Percentiles rank a stretch among this genome's conserved stretches.
These are phyloP conservation scores for Candidula unifasciata DNA, from an alignment of 2,888 invertebrate species.

Conservation along the genomic window DNA sequence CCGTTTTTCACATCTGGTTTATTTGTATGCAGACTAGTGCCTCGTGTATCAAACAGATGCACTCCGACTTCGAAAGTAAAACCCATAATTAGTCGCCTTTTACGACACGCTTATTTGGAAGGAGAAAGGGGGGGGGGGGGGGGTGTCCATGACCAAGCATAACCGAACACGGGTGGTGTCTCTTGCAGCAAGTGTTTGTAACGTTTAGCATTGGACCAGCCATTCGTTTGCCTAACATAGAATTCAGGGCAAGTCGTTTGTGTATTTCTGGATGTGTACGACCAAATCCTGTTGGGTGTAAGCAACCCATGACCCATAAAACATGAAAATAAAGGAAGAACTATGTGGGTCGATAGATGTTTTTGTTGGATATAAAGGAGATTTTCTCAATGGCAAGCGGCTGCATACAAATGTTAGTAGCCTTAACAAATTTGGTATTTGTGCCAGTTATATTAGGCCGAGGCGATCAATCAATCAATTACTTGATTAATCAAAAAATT, in stretches of 20 bases:
- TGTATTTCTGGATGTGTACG: not conserved
- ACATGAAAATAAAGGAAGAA: not conserved
- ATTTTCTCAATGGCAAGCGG: not conserved
- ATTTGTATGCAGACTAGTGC: no score
- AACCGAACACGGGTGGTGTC: no score
- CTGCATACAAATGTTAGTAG: not conserved
- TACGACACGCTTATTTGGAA: no score
- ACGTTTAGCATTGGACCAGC: not conserved
- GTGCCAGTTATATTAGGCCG: slow-evolving; percentile 26
- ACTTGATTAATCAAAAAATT: no score
- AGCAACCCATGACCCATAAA: not conserved
- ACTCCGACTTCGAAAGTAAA: no score
- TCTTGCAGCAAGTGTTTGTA: no score
- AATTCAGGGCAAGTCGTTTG: not conserved
- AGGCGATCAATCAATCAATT: no score
- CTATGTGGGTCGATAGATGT: not conserved
- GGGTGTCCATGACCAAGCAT: no score
- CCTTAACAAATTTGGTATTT: slow-evolving; percentile 16
- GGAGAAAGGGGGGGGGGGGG: no score
- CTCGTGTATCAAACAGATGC: no score
- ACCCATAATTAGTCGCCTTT: no score
- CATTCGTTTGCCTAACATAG: not conserved
- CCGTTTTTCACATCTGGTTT: no score
- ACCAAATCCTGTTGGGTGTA: not conserved
- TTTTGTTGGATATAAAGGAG: not conserved